phyloP scores from a whole-genome alignment of 2,888 invertebrate species.

The Eugnorisma glareosa region DNA sequence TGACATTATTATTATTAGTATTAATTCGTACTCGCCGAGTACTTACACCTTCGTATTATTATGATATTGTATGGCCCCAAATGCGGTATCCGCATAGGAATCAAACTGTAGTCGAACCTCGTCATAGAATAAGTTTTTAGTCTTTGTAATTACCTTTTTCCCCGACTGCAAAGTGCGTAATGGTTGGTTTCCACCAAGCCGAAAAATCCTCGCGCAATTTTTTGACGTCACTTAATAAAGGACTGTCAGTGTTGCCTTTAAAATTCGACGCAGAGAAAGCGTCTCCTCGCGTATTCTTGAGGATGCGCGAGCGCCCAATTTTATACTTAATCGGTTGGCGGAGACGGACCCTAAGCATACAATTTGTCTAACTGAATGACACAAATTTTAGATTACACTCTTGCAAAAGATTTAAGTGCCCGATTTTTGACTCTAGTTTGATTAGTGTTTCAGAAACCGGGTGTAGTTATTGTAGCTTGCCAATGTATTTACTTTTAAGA shows the following conservation, averaged over 20 bases:
- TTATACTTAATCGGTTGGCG: background rate
- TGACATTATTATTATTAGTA: constrained; percentile 28
- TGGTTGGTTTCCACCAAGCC: background rate
- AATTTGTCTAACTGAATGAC: background rate
- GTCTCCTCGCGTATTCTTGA: background rate
- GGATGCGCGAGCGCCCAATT: background rate
- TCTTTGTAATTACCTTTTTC: constrained; percentile 2
- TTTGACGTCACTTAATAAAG: background rate
- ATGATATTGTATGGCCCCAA: constrained; percentile 8
- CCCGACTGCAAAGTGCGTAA: background rate
- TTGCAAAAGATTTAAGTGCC: background rate
- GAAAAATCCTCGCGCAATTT: background rate
- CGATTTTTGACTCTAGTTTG: background rate
- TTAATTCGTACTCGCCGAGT: constrained; percentile 24
- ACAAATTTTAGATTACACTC: background rate
- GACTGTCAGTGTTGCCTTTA: background rate
- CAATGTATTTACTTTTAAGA: background rate
- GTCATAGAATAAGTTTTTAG: constrained; percentile 6
- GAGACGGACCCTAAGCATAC: background rate
- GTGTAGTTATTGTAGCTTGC: background rate
- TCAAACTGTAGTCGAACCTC: constrained; percentile 17
- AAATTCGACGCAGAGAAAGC: background rate
- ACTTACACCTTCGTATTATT: constrained; percentile 25
- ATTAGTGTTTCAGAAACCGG: background rate
- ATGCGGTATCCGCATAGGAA: constrained; percentile 26